phyloP scores from a whole-genome alignment of 2,888 invertebrate genomes.

The Fragum whitleyi region DNA sequence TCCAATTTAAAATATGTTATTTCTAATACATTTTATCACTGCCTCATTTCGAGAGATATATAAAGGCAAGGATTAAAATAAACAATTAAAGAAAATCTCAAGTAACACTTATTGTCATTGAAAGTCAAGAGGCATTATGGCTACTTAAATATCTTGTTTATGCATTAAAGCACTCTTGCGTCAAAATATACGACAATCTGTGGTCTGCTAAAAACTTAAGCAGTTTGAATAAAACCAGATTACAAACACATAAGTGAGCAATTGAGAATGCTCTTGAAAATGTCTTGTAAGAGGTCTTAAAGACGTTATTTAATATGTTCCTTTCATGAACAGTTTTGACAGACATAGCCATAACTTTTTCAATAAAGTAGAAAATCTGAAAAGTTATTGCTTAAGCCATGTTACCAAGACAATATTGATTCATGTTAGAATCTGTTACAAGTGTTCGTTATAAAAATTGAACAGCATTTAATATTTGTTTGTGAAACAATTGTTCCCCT shows the following conservation, averaged over 20 bases:
- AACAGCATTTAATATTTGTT: no score
- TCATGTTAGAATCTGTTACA: not conserved
- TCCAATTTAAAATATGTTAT: no score
- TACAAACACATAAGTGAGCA: not conserved
- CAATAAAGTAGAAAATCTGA: slow-evolving; percentile 1
- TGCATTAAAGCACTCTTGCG: not conserved
- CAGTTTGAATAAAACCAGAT: not conserved
- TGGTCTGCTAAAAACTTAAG: no score
- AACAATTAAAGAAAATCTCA: not conserved
- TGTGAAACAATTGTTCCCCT: no score
- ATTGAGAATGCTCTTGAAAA: not conserved
- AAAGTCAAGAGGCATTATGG: not conserved
- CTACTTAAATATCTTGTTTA: slow-evolving; percentile 1
- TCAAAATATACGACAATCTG: no score
- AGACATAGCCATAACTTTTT: not conserved
- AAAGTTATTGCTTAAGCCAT: not conserved
- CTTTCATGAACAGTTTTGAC: not conserved
- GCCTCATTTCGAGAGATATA: no score
- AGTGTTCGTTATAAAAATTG: no score
- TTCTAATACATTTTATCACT: no score
- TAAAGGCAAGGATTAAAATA: not conserved
- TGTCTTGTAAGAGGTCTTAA: not conserved
- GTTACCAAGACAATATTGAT: not conserved
- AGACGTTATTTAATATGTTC: not conserved
- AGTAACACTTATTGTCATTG: not conserved